These are phyloP conservation scores for Trichonephila clavata DNA, from an alignment of 1,140 invertebrate species.

Conservation along the genomic window DNA sequence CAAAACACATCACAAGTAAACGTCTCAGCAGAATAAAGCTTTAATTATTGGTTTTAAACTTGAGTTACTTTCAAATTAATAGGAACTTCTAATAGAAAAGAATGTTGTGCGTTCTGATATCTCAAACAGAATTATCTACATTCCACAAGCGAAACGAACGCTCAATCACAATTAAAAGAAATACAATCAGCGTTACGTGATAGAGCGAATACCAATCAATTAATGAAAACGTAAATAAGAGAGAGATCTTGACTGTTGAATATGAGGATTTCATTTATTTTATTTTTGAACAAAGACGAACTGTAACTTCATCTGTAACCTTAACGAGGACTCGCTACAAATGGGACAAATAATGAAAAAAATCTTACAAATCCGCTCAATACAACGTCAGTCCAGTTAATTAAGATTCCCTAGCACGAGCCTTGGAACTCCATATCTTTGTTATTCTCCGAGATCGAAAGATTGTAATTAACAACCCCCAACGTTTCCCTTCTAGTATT, in stretches of 20 bases:
- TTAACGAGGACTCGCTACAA: neutral
- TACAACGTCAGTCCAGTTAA: slow-evolving; percentile 4
- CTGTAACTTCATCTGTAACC: neutral
- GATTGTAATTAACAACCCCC: slow-evolving; percentile 16
- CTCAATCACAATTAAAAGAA: neutral
- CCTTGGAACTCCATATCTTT: slow-evolving; percentile 4
- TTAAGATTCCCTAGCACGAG: neutral
- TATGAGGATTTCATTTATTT: neutral
- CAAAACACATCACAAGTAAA: neutral
- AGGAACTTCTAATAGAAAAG: neutral
- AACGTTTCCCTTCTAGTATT: neutral
- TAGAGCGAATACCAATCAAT: slow-evolving; percentile 5
- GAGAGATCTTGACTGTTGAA: neutral
- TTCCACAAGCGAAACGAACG: neutral
- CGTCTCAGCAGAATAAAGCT: neutral
- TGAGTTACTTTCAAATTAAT: neutral
- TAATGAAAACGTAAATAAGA: slow-evolving; percentile 6
- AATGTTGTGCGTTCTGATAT: neutral
- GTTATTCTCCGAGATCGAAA: slow-evolving; percentile 27
- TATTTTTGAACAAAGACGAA: neutral
- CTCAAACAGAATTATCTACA: neutral
- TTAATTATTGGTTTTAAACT: slow-evolving; percentile 10
- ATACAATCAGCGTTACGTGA: neutral
- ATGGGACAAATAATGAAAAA: neutral
- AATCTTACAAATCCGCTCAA: neutral